Base-by-base conservation (phyloP, 1,140 invertebrate species). In the Neuroterus valhalla region DNA sequence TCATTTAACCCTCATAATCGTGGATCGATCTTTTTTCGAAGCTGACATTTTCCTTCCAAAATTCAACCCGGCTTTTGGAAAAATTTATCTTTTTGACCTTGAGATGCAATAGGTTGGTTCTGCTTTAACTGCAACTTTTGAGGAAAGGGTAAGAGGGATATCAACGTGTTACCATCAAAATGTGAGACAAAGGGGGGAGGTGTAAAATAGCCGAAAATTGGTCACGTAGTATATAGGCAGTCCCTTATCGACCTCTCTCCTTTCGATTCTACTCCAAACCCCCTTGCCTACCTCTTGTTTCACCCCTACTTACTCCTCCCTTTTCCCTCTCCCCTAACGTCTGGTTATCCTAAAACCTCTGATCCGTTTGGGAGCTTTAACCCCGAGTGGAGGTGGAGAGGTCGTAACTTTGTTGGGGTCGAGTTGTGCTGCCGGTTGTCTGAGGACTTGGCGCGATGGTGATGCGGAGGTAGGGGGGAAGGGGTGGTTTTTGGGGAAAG, bases 351-450 rank as follows among this genome's bases (percentile, higher is more conserved):
- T 48, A 38, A 69, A 70, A 66, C 72, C 72, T 55, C 79, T 71
- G 76, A 81, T 85, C 78, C 77, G 79, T 84, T 82, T 82, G 78
- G 78, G 81, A 79, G 81, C 79, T 82, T 86, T 82, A 86, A 87
- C 84, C 84, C 77, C 68, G 82, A 80, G 72, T 76, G 75, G 78
- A 84, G 81, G 78, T 82, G 81, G 76, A 81, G 70, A 83, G 55
- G 55, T 70, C 69, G 79, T 68, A 83, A 84, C 80, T 82, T 85
- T 72, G 79, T 26, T 72, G 77, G 69, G 77, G 80, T 66, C 74
- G 82, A 86, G 86, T 87, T 85, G 80, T 83, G 83, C 81, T 79
- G 79, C 77, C 78, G 82, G 74, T 80, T 71, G 79, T 74, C 73
- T 68, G 62, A 81, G 76, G 78, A 81, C 76, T 77, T 70, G 72